A percentile compares a stretch with the other conserved stretches of the same genome.
These are phyloP conservation scores for Apis laboriosa DNA, from an alignment of 1,140 invertebrate genomes.

Conservation along the genomic window DNA sequence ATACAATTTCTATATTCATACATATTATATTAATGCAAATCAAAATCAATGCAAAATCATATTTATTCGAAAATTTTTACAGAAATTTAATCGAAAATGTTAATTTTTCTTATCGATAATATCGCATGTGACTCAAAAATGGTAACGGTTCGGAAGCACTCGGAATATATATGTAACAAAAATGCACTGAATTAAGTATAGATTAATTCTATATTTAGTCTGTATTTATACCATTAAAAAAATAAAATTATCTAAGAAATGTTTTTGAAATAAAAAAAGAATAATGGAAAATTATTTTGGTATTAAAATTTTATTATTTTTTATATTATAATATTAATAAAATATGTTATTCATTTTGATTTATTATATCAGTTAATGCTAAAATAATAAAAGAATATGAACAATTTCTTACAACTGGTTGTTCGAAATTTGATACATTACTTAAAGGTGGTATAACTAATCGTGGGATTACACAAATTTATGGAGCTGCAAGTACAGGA, in stretches of 20 bases:
- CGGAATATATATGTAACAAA: too few species aligned
- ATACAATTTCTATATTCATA: too few species aligned
- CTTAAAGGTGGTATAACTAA: constrained; percentile 87
- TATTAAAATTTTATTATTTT: constrained; percentile 18
- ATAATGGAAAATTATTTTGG: constrained; percentile 48
- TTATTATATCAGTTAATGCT: constrained; percentile 28
- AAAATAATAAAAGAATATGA: constrained; percentile 50
- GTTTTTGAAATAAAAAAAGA: background rate
- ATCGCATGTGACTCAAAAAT: too few species aligned
- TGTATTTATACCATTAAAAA: too few species aligned
- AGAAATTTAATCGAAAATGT: too few species aligned
- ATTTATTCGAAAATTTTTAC: too few species aligned
- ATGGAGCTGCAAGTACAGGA: constrained; percentile 90
- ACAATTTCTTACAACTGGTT: constrained; percentile 83
- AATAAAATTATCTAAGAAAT: background rate
- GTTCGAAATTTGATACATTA: constrained; percentile 82
- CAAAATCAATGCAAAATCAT: too few species aligned
- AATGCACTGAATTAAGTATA: too few species aligned
- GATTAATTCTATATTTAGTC: too few species aligned
- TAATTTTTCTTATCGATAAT: too few species aligned
- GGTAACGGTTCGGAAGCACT: too few species aligned
- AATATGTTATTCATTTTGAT: background rate
- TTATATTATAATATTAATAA: background rate
- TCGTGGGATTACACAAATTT: constrained; percentile 90
- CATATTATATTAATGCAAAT: too few species aligned